Evolutionary conservation across 2,113 vertebrate species (phyloP).

Genomic region (Laticauda colubrina): DNA sequence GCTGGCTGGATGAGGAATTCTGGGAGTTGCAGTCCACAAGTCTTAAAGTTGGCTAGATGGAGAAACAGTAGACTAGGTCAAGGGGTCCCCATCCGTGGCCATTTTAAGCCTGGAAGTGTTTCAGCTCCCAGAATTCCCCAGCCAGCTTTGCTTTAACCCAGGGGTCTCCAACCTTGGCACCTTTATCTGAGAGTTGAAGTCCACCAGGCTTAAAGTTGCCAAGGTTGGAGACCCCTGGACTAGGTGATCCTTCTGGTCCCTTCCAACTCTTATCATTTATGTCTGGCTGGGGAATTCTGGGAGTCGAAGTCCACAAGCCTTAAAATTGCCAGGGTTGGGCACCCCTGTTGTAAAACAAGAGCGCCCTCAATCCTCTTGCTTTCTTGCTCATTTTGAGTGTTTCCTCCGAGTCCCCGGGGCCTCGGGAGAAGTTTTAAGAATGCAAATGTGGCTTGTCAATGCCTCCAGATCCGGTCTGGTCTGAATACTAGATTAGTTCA

Average conservation of each 20-base stretch:
- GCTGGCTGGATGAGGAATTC: neutral
- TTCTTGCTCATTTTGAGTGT: neutral
- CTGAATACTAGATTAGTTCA: neutral
- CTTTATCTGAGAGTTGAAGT: no score
- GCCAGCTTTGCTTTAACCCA: no score
- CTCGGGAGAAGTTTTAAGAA: neutral
- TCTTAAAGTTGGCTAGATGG: neutral
- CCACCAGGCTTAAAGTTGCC: neutral
- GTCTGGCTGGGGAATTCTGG: neutral
- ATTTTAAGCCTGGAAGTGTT: no score
- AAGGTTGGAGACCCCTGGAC: neutral
- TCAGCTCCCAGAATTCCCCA: no score
- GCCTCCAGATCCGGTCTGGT: neutral
- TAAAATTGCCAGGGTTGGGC: neutral
- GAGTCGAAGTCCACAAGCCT: neutral
- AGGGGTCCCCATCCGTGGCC: no score
- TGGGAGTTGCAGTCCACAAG: neutral
- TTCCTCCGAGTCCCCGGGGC: neutral
- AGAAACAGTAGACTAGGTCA: no score
- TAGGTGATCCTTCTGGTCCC: no score
- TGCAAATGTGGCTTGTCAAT: neutral
- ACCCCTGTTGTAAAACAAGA: neutral
- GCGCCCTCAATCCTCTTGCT: neutral
- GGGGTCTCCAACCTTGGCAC: no score
- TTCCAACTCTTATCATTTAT: no score